Evolutionary conservation across 1,140 invertebrate genomes (phyloP).

Genomic region (Calycopis cecrops): DNA sequence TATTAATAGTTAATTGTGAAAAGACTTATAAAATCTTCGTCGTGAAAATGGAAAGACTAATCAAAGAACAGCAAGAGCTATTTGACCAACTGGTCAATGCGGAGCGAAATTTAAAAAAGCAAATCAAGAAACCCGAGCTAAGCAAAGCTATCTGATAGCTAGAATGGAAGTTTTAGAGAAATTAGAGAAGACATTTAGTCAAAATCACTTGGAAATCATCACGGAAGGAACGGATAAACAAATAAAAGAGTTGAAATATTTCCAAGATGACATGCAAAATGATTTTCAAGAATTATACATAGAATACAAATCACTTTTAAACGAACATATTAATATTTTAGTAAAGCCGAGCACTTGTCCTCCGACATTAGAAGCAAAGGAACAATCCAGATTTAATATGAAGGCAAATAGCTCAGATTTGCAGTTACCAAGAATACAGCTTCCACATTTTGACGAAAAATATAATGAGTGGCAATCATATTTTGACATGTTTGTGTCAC

Average conservation of each 20-base stretch:
- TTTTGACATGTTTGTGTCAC: conserved; percentile 29
- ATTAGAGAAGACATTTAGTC: too few species aligned
- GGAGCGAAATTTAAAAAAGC: too few species aligned
- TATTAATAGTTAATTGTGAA: too few species aligned
- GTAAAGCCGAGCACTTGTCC: background rate
- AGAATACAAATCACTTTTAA: conserved; percentile 21
- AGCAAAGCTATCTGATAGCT: too few species aligned
- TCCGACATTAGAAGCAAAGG: background rate
- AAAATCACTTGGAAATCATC: too few species aligned
- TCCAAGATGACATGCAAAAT: conserved; percentile 19
- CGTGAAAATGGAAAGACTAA: too few species aligned
- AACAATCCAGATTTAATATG: background rate
- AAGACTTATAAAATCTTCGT: too few species aligned
- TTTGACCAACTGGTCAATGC: too few species aligned
- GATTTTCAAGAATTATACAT: conserved; percentile 23
- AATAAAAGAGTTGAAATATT: conserved; percentile 11
- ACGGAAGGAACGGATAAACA: too few species aligned
- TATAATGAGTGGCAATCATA: conserved; percentile 39
- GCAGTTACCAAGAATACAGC: conserved; percentile 25
- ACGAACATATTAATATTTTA: conserved; percentile 10
- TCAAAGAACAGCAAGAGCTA: too few species aligned
- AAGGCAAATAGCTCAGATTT: conserved; percentile 10
- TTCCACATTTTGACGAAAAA: conserved; percentile 28
- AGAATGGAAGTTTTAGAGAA: too few species aligned
- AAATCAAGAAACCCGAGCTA: too few species aligned